Conservation (phyloP, 2,888 invertebrate genomes). For the Nomada flava region DNA sequence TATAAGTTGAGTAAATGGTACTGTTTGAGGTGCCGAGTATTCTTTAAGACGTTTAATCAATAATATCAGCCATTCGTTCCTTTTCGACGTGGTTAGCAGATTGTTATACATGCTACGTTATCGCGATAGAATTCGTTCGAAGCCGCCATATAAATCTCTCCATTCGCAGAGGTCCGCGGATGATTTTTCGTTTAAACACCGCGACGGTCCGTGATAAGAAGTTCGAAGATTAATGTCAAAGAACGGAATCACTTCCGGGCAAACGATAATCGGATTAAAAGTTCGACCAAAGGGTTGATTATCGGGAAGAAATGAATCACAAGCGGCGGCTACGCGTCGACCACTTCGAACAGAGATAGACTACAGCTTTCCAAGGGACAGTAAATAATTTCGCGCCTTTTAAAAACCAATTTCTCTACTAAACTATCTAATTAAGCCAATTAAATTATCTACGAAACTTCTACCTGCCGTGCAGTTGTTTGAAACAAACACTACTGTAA, state of each 20-base stretch:
- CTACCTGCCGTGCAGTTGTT: background rate
- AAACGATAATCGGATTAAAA: slow-evolving; percentile 64
- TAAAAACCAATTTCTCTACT: no score
- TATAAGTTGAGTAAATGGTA: no score
- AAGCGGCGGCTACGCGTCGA: background rate
- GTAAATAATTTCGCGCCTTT: background rate
- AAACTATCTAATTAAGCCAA: no score
- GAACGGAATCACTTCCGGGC: slow-evolving; percentile 50
- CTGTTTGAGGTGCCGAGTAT: no score
- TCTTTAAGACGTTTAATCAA: no score
- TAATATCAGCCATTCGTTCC: no score
- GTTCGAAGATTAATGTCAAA: slow-evolving; percentile 60
- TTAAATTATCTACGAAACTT: background rate
- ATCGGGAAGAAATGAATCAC: slow-evolving; percentile 54
- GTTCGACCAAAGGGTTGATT: slow-evolving; percentile 50
- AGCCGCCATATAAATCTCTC: slow-evolving; percentile 42
- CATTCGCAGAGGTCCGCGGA: slow-evolving; percentile 14
- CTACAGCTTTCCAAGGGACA: background rate
- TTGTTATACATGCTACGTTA: slow-evolving; percentile 1
- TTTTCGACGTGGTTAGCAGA: no score
- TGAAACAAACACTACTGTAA: background rate
- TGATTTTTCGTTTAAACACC: slow-evolving; percentile 45
- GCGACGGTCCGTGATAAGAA: slow-evolving; percentile 56
- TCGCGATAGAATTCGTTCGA: slow-evolving; percentile 37
- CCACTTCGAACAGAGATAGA: background rate